phyloP scores from a whole-genome alignment of 1,140 invertebrate species.

The Zaprionus camerounensis region DNA sequence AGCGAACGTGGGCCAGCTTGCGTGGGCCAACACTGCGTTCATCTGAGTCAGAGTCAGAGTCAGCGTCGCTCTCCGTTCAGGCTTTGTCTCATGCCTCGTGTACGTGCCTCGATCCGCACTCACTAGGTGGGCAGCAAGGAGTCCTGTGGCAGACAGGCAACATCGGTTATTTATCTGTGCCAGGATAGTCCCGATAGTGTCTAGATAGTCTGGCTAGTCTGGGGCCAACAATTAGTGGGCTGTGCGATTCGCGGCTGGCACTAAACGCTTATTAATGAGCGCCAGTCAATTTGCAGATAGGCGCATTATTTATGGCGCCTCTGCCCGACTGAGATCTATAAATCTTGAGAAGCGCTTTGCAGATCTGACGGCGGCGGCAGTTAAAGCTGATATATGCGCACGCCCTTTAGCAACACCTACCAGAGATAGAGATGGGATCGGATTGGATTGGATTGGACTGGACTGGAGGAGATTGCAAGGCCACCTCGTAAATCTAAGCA shows the following conservation, averaged over 20 bases:
- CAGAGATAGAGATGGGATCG: background rate
- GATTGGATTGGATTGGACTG: background rate
- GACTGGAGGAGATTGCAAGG: background rate
- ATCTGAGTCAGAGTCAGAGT: background rate
- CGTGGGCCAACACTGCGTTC: conserved; percentile 14
- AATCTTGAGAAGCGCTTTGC: conserved; percentile 50
- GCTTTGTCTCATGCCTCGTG: conserved; percentile 7
- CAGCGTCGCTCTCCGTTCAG: background rate
- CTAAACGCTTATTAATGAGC: conserved; percentile 77
- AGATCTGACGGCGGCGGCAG: conserved; percentile 40
- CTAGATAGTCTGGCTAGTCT: conserved; percentile 3
- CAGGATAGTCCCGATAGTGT: background rate
- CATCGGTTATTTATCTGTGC: background rate
- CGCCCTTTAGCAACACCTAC: conserved; percentile 6
- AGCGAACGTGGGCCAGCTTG: conserved; percentile 36
- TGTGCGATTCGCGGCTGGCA: conserved; percentile 42
- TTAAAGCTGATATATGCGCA: background rate
- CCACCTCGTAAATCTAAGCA: conserved; percentile 31
- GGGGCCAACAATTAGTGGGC: conserved; percentile 61
- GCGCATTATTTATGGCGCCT: conserved; percentile 46
- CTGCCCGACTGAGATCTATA: conserved; percentile 54
- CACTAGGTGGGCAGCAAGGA: conserved; percentile 55
- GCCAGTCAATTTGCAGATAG: conserved; percentile 48
- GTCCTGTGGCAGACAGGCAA: background rate
- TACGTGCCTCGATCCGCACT: conserved; percentile 13